These are phyloP conservation scores for Spodoptera littoralis DNA, from an alignment of 2,888 invertebrate species.

Conservation along the genomic window DNA sequence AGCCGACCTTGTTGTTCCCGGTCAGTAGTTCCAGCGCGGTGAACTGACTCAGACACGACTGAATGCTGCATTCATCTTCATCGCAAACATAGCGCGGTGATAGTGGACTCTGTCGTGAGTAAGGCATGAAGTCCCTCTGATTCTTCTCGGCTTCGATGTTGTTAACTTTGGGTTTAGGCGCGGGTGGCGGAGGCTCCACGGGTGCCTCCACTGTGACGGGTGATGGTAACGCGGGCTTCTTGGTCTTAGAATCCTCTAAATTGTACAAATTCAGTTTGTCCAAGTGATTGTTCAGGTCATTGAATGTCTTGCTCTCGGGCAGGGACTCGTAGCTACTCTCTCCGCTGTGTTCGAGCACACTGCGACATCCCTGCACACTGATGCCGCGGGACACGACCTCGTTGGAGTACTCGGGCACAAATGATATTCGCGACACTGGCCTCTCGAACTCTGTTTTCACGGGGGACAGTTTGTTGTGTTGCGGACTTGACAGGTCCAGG, in stretches of 20 bases:
- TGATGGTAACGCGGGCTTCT: conserved; percentile 69
- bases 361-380: conserved; percentile 78
- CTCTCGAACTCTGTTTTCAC: conserved; percentile 77
- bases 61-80: conserved; percentile 94
- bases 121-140: conserved; percentile 73
- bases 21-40: conserved; percentile 96
- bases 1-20: conserved; percentile 97
- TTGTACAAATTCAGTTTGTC: conserved; percentile 77
- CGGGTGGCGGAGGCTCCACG: conserved; percentile 62
- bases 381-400: conserved; percentile 82
- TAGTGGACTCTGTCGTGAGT: conserved; percentile 84
- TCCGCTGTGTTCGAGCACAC: conserved; percentile 77
- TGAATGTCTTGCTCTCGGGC: conserved; percentile 69
- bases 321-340: conserved; percentile 78
- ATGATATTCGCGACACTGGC: conserved; percentile 77
- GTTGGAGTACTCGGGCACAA: conserved; percentile 80
- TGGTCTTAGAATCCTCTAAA: conserved; percentile 66
- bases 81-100: conserved; percentile 92
- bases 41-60: conserved; percentile 97
- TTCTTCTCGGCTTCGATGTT: conserved; percentile 74
- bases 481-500: conserved; percentile 87
- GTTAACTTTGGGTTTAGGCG: conserved; percentile 71
- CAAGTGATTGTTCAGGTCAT: conserved; percentile 73
- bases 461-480: conserved; percentile 75
- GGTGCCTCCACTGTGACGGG: conserved; percentile 66